These are phyloP conservation scores for Choristoneura rosaceana DNA, from an alignment of 2,888 invertebrate genomes.

Conservation along the genomic window DNA sequence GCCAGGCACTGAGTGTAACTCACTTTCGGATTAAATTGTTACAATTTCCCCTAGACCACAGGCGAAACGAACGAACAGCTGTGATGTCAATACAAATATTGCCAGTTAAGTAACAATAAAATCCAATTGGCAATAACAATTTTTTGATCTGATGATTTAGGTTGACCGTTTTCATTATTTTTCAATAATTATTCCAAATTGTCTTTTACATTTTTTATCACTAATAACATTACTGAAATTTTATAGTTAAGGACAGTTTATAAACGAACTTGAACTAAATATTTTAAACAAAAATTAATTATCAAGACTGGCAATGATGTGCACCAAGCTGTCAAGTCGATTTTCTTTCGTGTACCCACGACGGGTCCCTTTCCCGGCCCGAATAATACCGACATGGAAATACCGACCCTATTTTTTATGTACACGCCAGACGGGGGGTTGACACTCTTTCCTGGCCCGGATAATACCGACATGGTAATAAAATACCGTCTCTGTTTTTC, in stretches of 20 bases:
- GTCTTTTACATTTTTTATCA: background rate
- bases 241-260: background rate
- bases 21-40: constrained; percentile 75
- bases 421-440: too few relatives aligned
- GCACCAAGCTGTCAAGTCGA: background rate
- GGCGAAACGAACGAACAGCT: constrained; percentile 80
- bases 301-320: background rate
- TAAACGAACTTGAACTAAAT: background rate
- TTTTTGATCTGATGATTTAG: too few relatives aligned
- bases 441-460: too few relatives aligned
- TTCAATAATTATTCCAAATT: background rate
- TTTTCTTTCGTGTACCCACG: too few relatives aligned
- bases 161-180: background rate
- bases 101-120: constrained; percentile 54
- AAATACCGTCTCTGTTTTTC: background rate
- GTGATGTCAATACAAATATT: constrained; percentile 80
- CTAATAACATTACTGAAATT: background rate
- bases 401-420: background rate
- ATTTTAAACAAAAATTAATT: background rate
- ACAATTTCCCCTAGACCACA: constrained; percentile 79
- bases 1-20: constrained; percentile 68
- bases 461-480: too few relatives aligned
- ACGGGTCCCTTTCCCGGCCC: too few relatives aligned
- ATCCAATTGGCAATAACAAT: background rate
- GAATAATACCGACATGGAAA: too few relatives aligned